Conservation (phyloP, 2,113 vertebrate species). For the cattle (Bos taurus) region DNA sequence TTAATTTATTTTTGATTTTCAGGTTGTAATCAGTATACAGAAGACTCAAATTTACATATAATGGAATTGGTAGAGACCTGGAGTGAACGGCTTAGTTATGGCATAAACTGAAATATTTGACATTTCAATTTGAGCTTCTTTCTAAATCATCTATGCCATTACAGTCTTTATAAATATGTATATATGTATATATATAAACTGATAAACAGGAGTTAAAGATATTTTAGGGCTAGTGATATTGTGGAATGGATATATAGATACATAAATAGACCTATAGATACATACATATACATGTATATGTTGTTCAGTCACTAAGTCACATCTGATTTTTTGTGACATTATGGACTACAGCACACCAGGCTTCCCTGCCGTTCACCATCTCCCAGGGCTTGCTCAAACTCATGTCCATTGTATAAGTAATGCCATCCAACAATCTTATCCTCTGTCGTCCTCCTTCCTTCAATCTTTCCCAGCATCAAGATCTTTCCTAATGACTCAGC, state of each 20-base stretch:
- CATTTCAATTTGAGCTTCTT: neutral
- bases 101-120: neutral
- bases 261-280: neutral
- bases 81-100: neutral
- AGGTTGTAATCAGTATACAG: neutral
- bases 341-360: neutral
- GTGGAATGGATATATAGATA: neutral
- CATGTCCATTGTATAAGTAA: neutral
- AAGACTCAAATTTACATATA: neutral
- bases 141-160: neutral
- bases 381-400: neutral
- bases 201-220: neutral
- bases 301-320: neutral
- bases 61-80: neutral
- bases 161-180: neutral
- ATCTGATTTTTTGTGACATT: neutral
- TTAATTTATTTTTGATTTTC: neutral
- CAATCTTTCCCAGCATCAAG: neutral
- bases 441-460: neutral
- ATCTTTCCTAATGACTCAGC: neutral
- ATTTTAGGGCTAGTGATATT: neutral
- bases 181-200: neutral
- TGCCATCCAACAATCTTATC: neutral
- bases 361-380: neutral
- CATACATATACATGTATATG: neutral